Percentiles rank a stretch among this genome's conserved stretches.
These are phyloP conservation scores for Prionailurus bengalensis DNA, from an alignment of 2,113 vertebrate genomes.

Conservation along the genomic window DNA sequence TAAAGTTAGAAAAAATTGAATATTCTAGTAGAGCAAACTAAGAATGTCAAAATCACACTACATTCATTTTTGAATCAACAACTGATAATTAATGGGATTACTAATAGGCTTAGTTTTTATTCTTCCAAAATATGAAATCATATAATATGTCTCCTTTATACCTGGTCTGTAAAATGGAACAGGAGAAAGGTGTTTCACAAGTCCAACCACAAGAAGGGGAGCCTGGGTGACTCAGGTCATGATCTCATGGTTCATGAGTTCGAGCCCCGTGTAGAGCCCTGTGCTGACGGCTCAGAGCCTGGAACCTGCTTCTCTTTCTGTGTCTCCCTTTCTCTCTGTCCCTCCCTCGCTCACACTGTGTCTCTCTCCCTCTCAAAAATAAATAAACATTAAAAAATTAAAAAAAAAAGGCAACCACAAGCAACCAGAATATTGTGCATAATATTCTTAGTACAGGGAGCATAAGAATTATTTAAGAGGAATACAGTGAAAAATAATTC, in stretches of 20 bases:
- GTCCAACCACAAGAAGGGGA: neutral
- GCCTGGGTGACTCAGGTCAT: no score
- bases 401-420: neutral
- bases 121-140: neutral
- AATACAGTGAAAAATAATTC: neutral
- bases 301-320: no score
- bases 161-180: neutral
- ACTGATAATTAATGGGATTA: neutral
- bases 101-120: neutral
- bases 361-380: no score
- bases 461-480: neutral
- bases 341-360: no score
- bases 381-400: no score
- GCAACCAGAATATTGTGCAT: neutral
- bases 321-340: no score
- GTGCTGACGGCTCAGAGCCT: no score
- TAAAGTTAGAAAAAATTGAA: constrained; percentile 4
- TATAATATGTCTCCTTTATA: neutral
- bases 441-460: neutral
- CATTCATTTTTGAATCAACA: neutral
- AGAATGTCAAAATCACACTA: neutral
- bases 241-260: no score
- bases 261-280: no score
- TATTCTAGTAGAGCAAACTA: neutral
- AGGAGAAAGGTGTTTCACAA: neutral